Evolutionary conservation across 2,888 invertebrate species (phyloP), one percentile per base, ranked within the genome.

Genomic region (Venustoraphidia nigricollis): DNA sequence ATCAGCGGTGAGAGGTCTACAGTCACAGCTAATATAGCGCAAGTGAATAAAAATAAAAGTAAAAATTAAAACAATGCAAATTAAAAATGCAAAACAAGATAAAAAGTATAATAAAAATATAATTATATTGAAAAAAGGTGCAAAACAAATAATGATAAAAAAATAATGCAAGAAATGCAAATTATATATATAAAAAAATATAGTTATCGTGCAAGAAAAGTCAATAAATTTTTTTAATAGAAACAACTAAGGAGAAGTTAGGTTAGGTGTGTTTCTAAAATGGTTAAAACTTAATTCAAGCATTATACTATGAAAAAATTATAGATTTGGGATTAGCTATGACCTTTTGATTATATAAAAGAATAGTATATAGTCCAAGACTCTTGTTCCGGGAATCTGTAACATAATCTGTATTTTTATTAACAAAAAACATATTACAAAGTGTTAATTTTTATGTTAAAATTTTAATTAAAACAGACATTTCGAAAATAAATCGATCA

Each of bases 191-290:
- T 27, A 27, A 27, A 27, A 27, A 27, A 27, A 46, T 38, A 39
- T 41, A 46, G 46, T 46, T 40, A 9, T 40, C 46, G 46, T 46
- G 46, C 46, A 46, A 46, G 41, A 46, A 46, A 39, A 34, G 34
- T 14, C 14, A 36, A 34, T 27, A 13, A 46, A 10, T 11, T 34
- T n/a, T 27, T 10, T 10, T 35, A 46, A 10, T 41, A 46, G 40
- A 36, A 27, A 46, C 39, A 14, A 46, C 41, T 40, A 41, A 41
- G 41, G 35, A 41, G 41, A 41, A 46, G 27, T 46, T 46, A 46
- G 46, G 46, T 46, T 46, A 46, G 46, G 46, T 46, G 46, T 46
- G 46, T 46, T 41, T 46, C 41, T 36, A 46, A 45, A 46, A 46
- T 40, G 39, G 34, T 46, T 41, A 46, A 46, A 10, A 11, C 34